phyloP scores from a whole-genome alignment of 2,797 vertebrate species.

The Danio jaintianensis region DNA sequence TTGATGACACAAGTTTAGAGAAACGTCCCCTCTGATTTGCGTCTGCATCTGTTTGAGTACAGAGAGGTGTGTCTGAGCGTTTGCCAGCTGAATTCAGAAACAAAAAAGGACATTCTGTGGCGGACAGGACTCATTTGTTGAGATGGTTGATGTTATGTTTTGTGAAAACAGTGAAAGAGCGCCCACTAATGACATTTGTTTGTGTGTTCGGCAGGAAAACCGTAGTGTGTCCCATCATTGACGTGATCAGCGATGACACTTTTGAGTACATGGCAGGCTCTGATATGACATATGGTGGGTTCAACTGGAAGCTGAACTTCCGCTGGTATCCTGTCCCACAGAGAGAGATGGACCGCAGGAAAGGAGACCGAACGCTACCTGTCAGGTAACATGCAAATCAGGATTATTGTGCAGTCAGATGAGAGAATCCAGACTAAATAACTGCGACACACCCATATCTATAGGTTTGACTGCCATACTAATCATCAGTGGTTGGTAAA shows the following conservation, averaged over 20 bases:
- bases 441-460: not conserved
- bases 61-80: slow-evolving; percentile 16
- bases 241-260: slow-evolving; percentile 96
- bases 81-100: slow-evolving; percentile 26
- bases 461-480: too few species aligned
- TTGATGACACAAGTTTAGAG: slow-evolving; percentile 53
- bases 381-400: slow-evolving; percentile 82
- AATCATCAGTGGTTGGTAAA: too few species aligned
- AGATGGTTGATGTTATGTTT: not conserved
- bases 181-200: not conserved
- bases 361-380: slow-evolving; percentile 94
- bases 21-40: slow-evolving; percentile 51
- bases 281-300: slow-evolving; percentile 98
- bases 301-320: slow-evolving; percentile 99
- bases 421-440: not conserved
- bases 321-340: slow-evolving; percentile 98
- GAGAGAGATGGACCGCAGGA: slow-evolving; percentile 97
- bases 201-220: slow-evolving; percentile 75
- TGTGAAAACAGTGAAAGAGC: not conserved
- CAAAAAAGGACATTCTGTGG: slow-evolving; percentile 7
- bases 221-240: slow-evolving; percentile 90
- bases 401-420: not conserved
- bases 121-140: not conserved
- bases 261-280: slow-evolving; percentile 99
- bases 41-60: slow-evolving; percentile 52